Conservation (phyloP, 1,140 invertebrate genomes). For the Drosophila micromelanica region DNA sequence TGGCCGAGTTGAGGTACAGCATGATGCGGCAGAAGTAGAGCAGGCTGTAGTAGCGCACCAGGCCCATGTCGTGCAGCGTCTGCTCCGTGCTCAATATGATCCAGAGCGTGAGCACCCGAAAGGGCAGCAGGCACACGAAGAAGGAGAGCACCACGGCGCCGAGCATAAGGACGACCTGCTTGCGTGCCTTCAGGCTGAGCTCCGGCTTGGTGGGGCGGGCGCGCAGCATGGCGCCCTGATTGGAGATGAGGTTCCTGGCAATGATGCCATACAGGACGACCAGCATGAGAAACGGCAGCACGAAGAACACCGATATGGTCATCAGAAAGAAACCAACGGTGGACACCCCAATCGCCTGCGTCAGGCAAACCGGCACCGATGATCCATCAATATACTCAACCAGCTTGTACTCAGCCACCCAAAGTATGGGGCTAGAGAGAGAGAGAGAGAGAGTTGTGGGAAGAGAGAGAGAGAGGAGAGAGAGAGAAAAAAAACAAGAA, state of each 20-base stretch:
- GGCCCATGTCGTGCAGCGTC: conserved; percentile 87
- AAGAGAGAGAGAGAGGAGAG: conserved; percentile 36
- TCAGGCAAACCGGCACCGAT: conserved; percentile 89
- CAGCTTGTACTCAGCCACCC: conserved; percentile 89
- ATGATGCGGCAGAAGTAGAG: conserved; percentile 94
- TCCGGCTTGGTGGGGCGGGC: conserved; percentile 85
- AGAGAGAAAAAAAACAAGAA: conserved; percentile 59
- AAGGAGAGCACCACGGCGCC: conserved; percentile 95
- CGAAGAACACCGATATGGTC: conserved; percentile 92
- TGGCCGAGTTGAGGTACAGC: conserved; percentile 94
- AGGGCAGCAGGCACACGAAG: conserved; percentile 95
- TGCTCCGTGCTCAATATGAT: conserved; percentile 90
- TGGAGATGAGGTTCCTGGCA: conserved; percentile 92
- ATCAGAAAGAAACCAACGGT: conserved; percentile 91
- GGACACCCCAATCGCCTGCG: conserved; percentile 89
- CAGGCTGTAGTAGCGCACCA: conserved; percentile 93
- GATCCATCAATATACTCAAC: conserved; percentile 89
- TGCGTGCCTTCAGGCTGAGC: conserved; percentile 87
- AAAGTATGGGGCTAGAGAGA: conserved; percentile 90
- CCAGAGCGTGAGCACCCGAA: conserved; percentile 93
- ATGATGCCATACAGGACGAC: conserved; percentile 93
- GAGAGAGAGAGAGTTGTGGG: conserved; percentile 28
- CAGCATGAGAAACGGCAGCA: conserved; percentile 91
- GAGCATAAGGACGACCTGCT: conserved; percentile 94
- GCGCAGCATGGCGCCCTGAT: conserved; percentile 88